A percentile compares a stretch with the other conserved stretches of the same genome.
Conservation (phyloP, 2,113 vertebrate species). For the Oreochromis aureus region DNA sequence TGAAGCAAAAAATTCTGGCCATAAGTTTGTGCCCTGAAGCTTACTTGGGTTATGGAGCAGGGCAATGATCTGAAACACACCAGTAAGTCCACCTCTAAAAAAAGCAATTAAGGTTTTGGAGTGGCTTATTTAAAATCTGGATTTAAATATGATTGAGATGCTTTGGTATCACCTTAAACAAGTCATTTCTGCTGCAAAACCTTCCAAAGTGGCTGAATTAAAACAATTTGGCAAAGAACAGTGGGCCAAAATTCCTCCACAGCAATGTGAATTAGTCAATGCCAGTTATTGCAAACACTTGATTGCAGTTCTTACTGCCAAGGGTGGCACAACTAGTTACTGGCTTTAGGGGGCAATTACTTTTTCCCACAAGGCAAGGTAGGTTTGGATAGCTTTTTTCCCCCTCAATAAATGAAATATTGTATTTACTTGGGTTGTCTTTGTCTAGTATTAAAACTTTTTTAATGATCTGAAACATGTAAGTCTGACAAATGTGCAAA, state of each 20-base stretch:
- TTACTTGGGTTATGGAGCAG: not conserved
- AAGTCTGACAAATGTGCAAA: not conserved
- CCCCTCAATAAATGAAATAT: not conserved
- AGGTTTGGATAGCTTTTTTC: not conserved
- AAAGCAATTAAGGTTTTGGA: not conserved
- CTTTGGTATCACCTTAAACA: not conserved
- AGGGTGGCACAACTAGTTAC: not conserved
- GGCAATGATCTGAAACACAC: not conserved
- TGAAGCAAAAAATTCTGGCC: not conserved
- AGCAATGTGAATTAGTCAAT: not conserved
- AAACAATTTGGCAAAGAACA: not conserved
- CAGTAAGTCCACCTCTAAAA: not conserved
- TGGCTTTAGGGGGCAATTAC: not conserved
- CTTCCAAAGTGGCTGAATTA: not conserved
- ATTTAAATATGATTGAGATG: not conserved
- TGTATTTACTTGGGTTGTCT: not conserved
- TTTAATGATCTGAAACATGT: not conserved
- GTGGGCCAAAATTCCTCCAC: not conserved
- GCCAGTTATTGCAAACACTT: not conserved
- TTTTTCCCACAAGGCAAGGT: not conserved
- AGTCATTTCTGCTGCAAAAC: not conserved
- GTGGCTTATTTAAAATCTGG: not conserved
- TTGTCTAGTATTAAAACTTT: not conserved
- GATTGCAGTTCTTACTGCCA: not conserved
- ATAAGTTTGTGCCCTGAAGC: not conserved